Base-by-base conservation (phyloP, 2,888 invertebrate species). In the Cosmorhoe ocellata region DNA sequence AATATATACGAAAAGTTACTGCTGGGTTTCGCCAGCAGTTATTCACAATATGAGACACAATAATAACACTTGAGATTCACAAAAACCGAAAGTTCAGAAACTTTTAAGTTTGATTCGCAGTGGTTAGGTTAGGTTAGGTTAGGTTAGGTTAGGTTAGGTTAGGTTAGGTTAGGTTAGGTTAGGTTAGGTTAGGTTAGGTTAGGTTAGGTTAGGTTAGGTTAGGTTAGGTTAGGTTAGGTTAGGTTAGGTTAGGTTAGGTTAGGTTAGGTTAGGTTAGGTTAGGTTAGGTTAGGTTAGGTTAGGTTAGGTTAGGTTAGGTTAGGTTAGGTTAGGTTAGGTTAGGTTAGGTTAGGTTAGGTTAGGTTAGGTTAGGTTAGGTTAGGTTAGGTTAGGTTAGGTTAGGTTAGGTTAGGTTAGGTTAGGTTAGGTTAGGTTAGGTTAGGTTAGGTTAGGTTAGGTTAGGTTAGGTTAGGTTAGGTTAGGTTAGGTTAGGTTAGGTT, bases 241-340 rank as follows among this genome's bases (percentile, higher is more conserved):
- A 59, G 59, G 59, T 59, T 59, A 59, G 60, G 60, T 60, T 58
- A 58, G 58, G 58, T 60, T 58, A 58, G 60, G 60, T 57, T 59
- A 56, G 58, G 58, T 58, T 58, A 58, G 58, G 56, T 56, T 56
- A 56, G 53, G 53, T 56, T 51, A 53, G 59, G 51, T 53, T 53
- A 56, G 56, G 58, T 56, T 56, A 59, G 59, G 59, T 59, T 59
- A 56, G 56, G 59, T 56, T 59, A 45, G 55, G 51, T 51, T 56
- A 59, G 59, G 59, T 59, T 59, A 59, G 56, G 59, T 56, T 56
- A 56, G 58, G 59, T 58, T 59, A 59, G 55, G 59, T 59, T 59
- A 63, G 59, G 59, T 59, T 58, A 59, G 60, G 60, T 63, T 60
- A 58, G 61, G 58, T 62, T 59, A 59, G 59, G 59, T 62, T 59